Conservation (phyloP, 2,797 vertebrate species). For the Falco biarmicus region DNA sequence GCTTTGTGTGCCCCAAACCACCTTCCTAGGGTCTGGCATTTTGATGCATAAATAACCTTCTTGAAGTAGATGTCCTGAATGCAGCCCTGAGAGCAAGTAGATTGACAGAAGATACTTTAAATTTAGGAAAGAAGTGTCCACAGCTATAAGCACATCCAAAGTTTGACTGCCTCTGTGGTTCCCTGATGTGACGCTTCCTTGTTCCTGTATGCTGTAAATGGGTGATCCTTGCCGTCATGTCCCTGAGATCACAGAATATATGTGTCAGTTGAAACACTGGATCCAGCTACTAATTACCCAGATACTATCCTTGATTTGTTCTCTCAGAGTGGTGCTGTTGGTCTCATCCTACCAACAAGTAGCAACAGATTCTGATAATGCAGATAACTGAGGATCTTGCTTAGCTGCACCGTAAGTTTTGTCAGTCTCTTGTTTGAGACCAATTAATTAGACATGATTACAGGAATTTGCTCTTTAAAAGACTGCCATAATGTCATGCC, state of each 20-base stretch:
- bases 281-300: background rate
- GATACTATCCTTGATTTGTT: background rate
- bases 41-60: background rate
- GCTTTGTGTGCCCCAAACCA: background rate
- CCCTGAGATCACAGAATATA: background rate
- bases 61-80: background rate
- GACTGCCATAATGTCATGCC: background rate
- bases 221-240: background rate
- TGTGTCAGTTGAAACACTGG: background rate
- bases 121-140: background rate
- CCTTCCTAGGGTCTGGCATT: background rate
- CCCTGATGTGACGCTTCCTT: background rate
- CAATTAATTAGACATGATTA: conserved; percentile 20
- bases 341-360: background rate
- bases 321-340: background rate
- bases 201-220: background rate
- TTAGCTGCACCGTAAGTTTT: background rate
- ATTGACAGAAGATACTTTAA: background rate
- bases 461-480: conserved; percentile 11
- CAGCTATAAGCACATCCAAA: background rate
- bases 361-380: background rate
- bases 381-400: background rate
- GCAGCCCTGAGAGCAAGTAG: background rate
- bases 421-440: background rate
- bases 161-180: background rate